Evolutionary conservation across 64 coral and sea anemone genomes (phyloP).

Genomic region (Montipora cactus): DNA sequence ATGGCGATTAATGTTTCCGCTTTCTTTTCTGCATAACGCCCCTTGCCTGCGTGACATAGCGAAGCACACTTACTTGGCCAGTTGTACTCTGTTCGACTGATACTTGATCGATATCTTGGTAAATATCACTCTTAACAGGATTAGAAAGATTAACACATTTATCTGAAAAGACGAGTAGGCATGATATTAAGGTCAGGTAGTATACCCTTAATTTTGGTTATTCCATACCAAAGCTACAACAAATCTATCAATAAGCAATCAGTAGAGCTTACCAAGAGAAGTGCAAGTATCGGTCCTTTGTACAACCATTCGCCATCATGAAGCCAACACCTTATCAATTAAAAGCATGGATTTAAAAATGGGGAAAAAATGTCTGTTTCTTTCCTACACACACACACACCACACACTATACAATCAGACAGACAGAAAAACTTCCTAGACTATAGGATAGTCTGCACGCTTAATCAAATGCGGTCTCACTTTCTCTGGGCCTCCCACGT

Average conservation of each 20-base stretch:
- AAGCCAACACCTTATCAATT: constrained; percentile 35
- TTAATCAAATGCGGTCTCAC: no score
- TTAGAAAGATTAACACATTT: constrained; percentile 24
- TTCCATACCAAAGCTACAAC: not conserved
- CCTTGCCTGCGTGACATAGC: no score
- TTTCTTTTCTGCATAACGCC: no score
- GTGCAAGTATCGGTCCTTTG: constrained; percentile 32
- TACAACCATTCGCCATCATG: constrained; percentile 43
- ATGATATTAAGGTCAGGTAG: not conserved
- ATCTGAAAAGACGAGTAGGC: not conserved
- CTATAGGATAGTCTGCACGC: no score
- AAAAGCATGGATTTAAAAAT: not conserved
- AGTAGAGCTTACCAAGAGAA: constrained; percentile 3
- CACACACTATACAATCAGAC: not conserved
- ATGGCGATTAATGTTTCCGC: no score
- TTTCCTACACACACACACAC: no score
- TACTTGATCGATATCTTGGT: constrained; percentile 47
- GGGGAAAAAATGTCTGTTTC: not conserved
- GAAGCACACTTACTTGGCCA: not conserved
- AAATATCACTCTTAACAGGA: constrained; percentile 39
- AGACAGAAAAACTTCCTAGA: no score
- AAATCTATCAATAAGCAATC: not conserved
- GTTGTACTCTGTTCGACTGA: not conserved
- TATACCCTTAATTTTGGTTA: not conserved
- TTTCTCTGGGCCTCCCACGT: no score